phyloP scores from a whole-genome alignment of 64 coral and sea anemone genomes.

The Actinia equina region DNA sequence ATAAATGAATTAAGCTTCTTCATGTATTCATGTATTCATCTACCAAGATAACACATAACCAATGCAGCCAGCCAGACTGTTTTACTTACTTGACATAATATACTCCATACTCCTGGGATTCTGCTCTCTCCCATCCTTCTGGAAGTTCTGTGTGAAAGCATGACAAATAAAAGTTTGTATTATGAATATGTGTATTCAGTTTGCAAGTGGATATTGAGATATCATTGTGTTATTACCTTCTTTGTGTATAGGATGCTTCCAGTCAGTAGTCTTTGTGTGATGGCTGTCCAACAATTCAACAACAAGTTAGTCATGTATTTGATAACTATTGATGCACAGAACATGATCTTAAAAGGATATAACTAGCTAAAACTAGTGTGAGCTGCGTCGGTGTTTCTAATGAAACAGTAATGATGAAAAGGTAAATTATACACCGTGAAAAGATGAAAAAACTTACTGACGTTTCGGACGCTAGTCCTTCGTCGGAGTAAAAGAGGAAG shows the following conservation, averaged over 20 bases:
- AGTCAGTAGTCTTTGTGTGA: slow-evolving; percentile 80
- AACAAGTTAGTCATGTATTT: background rate
- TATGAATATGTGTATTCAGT: background rate
- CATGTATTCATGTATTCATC: background rate
- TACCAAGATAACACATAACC: background rate
- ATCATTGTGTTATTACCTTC: slow-evolving; percentile 19
- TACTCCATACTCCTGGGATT: slow-evolving; percentile 88
- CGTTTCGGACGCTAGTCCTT: no score
- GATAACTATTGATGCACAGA: background rate
- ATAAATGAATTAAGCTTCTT: background rate
- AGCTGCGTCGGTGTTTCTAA: no score
- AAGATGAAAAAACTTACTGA: no score
- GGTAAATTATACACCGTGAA: no score
- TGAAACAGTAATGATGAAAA: no score
- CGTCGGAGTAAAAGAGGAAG: no score
- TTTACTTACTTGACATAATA: slow-evolving; percentile 95
- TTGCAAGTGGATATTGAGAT: background rate
- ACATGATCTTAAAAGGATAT: background rate
- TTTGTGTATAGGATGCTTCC: slow-evolving; percentile 94
- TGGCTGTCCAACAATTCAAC: slow-evolving; percentile 52
- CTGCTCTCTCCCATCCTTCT: slow-evolving; percentile 94
- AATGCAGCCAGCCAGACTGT: no score
- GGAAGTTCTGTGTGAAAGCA: slow-evolving; percentile 49
- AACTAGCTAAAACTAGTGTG: no score
- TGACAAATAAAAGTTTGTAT: background rate